A percentile compares a stretch with the other conserved stretches of the same genome.
Evolutionary conservation across 2,113 vertebrate species (phyloP).

Genomic region (Archocentrus centrarchus): DNA sequence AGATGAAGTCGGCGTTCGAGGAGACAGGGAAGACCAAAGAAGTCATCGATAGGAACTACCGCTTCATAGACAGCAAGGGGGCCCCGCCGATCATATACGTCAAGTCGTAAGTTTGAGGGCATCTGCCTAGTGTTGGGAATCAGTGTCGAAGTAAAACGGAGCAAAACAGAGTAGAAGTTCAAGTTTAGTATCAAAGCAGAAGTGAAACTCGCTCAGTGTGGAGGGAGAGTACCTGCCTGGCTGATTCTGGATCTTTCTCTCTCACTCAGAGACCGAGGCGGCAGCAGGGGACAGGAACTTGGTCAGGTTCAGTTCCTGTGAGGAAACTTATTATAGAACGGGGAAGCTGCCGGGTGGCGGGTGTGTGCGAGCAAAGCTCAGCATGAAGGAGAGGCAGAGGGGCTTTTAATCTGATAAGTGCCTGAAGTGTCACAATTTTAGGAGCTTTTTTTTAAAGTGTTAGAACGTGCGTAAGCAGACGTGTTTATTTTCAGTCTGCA

Average conservation of each 20-base stretch:
- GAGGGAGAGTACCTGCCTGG: not conserved
- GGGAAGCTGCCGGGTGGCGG: not conserved
- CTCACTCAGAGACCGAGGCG: not conserved
- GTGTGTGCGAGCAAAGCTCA: not conserved
- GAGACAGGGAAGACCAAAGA: conserved; percentile 95
- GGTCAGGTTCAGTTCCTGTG: conserved; percentile 54
- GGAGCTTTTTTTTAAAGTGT: not conserved
- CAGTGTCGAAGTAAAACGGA: not conserved
- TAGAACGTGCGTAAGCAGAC: fast-evolving
- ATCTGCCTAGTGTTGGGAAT: not conserved
- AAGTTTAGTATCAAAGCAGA: not conserved
- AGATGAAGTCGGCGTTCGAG: conserved; percentile 95
- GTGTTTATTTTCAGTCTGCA: not conserved
- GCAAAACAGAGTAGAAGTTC: not conserved
- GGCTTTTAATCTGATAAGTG: not conserved
- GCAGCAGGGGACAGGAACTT: conserved; percentile 39
- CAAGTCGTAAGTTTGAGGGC: conserved; percentile 90
- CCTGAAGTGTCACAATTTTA: not conserved
- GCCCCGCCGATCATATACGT: conserved; percentile 91
- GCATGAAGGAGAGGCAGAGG: not conserved
- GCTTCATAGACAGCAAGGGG: conserved; percentile 90
- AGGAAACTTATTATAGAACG: conserved; percentile 43
- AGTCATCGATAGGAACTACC: conserved; percentile 92
- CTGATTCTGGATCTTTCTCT: conserved; percentile 15
- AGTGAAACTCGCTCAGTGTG: not conserved